Base-by-base conservation (phyloP, 2,113 vertebrate species). In the Gallinago media region DNA sequence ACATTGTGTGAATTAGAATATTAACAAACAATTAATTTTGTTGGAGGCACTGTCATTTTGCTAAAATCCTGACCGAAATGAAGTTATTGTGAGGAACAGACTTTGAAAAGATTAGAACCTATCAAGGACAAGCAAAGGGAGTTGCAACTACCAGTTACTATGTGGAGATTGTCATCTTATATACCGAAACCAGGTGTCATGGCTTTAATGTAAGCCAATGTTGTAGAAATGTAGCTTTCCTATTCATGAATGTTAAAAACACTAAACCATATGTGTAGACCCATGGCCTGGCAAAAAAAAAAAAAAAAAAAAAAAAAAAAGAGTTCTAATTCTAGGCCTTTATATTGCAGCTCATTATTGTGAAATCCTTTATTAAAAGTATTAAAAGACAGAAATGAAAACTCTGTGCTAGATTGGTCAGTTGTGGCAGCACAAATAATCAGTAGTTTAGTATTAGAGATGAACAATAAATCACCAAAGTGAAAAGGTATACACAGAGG, bases 271-370 rank as follows among this genome's bases (percentile, higher is more conserved):
- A 47, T 34, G 66, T 8, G 47, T 23, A 54, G 23, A 46, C 17
- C 5, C 5, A n/a, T 31, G 34, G 25, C 17, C 16, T n/a, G 26
- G 22, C 1, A 40, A 23, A 12, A 32, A 12, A 12, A 27, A 12
- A 32, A 42, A 38, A 38, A 38, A 12, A 12, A 42, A 0, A 3
- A 3, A 56, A 31, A 50, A 12, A 12, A 42, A 0, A 3, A 3
- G 29, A 56, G 21, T 4, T 62, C 17, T 65, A 34, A 44, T 70
- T 78, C n/a, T 70, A 50, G 23, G 36, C 9, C 3, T 44, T 29
- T 73, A 4, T 71, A 49, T 66, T 88, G 14, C 15, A 54, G 17
- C 2, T 88, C 8, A 31, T 62, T 74, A 44, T 42, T 67, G 17
- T 73, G 17, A 82, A 77, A 55, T 46, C 9, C 21, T 58, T 50